These are phyloP conservation scores for Cotesia glomerata DNA, from an alignment of 1,140 invertebrate genomes.

Conservation along the genomic window DNA sequence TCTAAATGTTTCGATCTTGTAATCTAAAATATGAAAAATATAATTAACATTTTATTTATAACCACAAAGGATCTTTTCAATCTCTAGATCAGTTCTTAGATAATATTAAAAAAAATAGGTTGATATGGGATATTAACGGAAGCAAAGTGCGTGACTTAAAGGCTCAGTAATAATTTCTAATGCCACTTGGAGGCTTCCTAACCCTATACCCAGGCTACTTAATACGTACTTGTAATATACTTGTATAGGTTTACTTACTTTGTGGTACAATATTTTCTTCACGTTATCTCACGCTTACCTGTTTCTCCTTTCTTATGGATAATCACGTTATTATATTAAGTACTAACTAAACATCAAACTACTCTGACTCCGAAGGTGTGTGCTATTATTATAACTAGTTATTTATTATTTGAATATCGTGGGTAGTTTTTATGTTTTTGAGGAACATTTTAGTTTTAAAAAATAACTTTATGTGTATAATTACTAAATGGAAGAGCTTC, in stretches of 20 bases:
- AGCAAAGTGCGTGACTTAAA: slow-evolving; percentile 30
- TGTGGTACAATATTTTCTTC: slow-evolving; percentile 24
- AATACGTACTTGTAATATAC: no score
- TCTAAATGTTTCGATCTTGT: no score
- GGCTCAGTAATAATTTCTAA: slow-evolving; percentile 30
- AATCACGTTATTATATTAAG: slow-evolving; percentile 33
- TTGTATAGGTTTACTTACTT: not conserved
- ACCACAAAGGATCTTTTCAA: not conserved
- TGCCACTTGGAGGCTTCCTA: slow-evolving; percentile 24
- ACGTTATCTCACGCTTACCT: slow-evolving; percentile 30
- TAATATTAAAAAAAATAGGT: not conserved
- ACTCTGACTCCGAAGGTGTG: no score
- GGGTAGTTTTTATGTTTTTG: no score
- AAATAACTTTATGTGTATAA: no score
- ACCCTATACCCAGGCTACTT: not conserved
- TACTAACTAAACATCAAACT: slow-evolving; percentile 1
- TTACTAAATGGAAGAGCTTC: no score
- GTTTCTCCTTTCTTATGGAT: not conserved
- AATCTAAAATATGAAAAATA: no score
- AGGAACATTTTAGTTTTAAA: no score
- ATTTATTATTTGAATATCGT: no score
- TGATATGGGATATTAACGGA: slow-evolving; percentile 4
- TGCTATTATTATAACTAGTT: no score
- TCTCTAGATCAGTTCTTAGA: not conserved
- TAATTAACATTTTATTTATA: no score